phyloP scores from a whole-genome alignment of 2,888 invertebrate genomes.

The Argyresthia albistria region DNA sequence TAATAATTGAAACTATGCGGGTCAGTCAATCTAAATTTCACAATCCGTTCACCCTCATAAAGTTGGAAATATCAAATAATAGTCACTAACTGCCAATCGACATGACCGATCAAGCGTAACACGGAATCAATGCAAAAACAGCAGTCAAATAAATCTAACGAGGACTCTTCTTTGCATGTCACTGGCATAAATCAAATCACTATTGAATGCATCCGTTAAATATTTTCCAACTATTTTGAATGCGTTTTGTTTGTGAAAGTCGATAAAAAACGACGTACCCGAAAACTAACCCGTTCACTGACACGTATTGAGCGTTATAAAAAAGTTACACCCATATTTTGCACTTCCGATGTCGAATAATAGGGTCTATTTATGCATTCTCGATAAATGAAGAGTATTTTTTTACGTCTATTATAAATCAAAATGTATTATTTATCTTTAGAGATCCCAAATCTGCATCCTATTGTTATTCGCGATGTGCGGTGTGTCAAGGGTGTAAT shows the following conservation, averaged over 20 bases:
- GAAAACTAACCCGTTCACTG: slow-evolving; percentile 66
- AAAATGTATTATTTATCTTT: slow-evolving; percentile 73
- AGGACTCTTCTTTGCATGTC: slow-evolving; percentile 69
- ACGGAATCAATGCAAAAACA: slow-evolving; percentile 58
- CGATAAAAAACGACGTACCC: slow-evolving; percentile 43
- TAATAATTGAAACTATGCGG: slow-evolving; percentile 13
- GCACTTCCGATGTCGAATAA: slow-evolving; percentile 69
- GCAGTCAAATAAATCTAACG: slow-evolving; percentile 70
- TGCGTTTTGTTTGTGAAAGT: slow-evolving; percentile 36
- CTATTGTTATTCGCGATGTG: slow-evolving; percentile 67
- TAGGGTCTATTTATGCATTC: slow-evolving; percentile 72
- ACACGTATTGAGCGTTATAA: slow-evolving; percentile 60
- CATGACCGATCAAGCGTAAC: slow-evolving; percentile 66
- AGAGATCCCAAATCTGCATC: slow-evolving; percentile 69
- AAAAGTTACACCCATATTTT: slow-evolving; percentile 73
- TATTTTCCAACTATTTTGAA: slow-evolving; percentile 70
- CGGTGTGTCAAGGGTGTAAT: slow-evolving; percentile 71
- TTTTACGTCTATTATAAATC: slow-evolving; percentile 70
- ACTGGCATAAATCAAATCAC: slow-evolving; percentile 71
- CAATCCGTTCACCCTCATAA: slow-evolving; percentile 23
- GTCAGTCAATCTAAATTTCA: slow-evolving; percentile 15
- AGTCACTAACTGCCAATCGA: slow-evolving; percentile 63
- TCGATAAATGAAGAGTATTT: slow-evolving; percentile 70
- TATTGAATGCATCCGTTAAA: slow-evolving; percentile 67
- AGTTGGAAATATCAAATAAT: slow-evolving; percentile 33